Evolutionary conservation across 2,888 invertebrate genomes (phyloP), one percentile per base, ranked within the genome.

Genomic region (Meandrusa payeni): DNA sequence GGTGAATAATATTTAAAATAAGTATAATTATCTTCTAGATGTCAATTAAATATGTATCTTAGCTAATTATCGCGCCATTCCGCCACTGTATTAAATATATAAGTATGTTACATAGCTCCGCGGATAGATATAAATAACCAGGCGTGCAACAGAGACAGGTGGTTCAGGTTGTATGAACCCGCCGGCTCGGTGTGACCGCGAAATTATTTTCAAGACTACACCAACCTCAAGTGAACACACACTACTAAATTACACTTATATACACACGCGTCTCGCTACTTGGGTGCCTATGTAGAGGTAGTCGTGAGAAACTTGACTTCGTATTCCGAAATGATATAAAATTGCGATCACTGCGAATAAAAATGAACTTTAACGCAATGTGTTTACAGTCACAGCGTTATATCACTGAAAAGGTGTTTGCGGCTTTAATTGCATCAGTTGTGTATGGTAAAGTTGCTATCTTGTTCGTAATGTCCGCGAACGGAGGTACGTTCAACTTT

Each of bases 181-280:
- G 73, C 74, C 77, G 69, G 71, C 76, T 71, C 76, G 64, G 71
- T 86, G 78, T 86, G 87, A 86, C 87, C 87, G 87, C 87, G 87
- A 87, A 87, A 87, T 87, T 79, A 87, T 87, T 86, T 87, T 87
- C 86, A 87, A 86, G 85, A 86, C 83, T 86, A 85, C 83, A 81
- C 78, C 76, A 80, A 79, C 83, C 76, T 80, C 77, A 57, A 68
- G 61, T 64, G 59, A 62, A 75, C 75, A 62, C 69, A 68, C 72
- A 71, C 61, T 53, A 52, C 50, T 42, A 50, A 36, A 48, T 38
- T 7, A 44, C 33, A 50, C 59, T 50, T 64, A 68, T 83, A 70
- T 53, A 67, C 65, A 81, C 71, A 64, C 62, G 53, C 70, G 77
- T 78, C 82, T 85, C 81, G 73, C 81, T 81, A 79, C 78, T 64